Percentiles rank a stretch among this genome's conserved stretches.
phyloP scores from a whole-genome alignment of 2,888 invertebrate species.

The Oxycera nigricornis region DNA sequence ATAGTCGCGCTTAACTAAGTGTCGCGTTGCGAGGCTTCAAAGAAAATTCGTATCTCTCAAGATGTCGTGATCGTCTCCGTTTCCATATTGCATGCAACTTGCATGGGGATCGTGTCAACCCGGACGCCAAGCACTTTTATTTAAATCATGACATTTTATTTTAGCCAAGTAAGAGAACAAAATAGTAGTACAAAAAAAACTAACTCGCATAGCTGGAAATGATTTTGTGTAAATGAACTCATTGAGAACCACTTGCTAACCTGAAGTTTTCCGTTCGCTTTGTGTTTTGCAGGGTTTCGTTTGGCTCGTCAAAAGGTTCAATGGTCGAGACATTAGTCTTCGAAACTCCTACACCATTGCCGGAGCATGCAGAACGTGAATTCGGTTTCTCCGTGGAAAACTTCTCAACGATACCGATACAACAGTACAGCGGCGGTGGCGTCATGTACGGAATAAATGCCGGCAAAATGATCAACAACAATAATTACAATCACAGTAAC shows the following conservation, averaged over 20 bases:
- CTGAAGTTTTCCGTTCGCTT: slow-evolving; percentile 29
- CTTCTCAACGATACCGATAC: background rate
- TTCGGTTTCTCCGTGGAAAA: slow-evolving; percentile 55
- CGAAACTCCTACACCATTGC: slow-evolving; percentile 78
- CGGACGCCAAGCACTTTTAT: background rate
- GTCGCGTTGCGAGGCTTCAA: background rate
- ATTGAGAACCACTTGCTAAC: background rate
- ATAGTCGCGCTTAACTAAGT: background rate
- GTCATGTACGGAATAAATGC: background rate
- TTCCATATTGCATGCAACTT: slow-evolving; percentile 10
- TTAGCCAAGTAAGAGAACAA: background rate
- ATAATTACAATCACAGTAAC: slow-evolving; percentile 43
- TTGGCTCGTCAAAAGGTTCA: slow-evolving; percentile 92
- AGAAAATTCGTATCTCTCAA: background rate
- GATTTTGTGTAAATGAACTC: slow-evolving; percentile 30
- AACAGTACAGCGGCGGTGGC: slow-evolving; percentile 23
- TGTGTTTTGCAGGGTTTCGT: slow-evolving; percentile 78
- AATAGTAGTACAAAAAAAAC: background rate
- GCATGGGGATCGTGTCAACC: slow-evolving; percentile 25
- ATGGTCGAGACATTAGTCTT: slow-evolving; percentile 94
- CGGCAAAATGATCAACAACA: slow-evolving; percentile 37
- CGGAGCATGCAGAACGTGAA: slow-evolving; percentile 63
- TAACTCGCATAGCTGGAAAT: background rate
- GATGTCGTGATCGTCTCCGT: slow-evolving; percentile 1
- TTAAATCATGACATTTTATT: slow-evolving; percentile 34